phyloP scores from a whole-genome alignment of 2,888 invertebrate genomes.

The Synanthedon myopaeformis region DNA sequence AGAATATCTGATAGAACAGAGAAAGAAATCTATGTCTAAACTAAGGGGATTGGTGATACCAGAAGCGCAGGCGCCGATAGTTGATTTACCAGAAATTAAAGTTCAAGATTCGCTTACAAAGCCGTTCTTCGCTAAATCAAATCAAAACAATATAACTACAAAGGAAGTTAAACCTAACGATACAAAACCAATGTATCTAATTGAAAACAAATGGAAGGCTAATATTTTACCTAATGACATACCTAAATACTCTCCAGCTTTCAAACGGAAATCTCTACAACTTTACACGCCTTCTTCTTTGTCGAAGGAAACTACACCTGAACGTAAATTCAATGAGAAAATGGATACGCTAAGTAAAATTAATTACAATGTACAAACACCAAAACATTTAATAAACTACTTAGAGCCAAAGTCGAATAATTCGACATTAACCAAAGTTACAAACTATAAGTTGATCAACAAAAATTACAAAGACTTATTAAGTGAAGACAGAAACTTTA shows the following conservation, averaged over 20 bases:
- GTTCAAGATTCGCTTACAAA: conserved; percentile 73
- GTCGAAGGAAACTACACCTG: conserved; percentile 63
- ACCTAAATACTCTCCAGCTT: conserved; percentile 86
- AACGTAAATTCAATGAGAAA: conserved; percentile 44
- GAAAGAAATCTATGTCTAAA: conserved; percentile 85
- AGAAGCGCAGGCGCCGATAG: conserved; percentile 75
- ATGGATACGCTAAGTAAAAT: conserved; percentile 33
- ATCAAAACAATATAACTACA: conserved; percentile 31
- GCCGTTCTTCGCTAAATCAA: conserved; percentile 49
- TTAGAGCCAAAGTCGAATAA: conserved; percentile 33
- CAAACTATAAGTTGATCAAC: conserved; percentile 20
- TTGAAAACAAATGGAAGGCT: conserved; percentile 57
- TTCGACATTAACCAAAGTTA: conserved; percentile 20
- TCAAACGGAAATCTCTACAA: conserved; percentile 80
- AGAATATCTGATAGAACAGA: conserved; percentile 82
- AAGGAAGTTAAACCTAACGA: conserved; percentile 34
- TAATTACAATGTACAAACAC: conserved; percentile 24
- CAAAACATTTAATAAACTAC: conserved; percentile 30
- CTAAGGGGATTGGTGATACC: conserved; percentile 90
- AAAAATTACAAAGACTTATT: conserved; percentile 40
- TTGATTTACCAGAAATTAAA: conserved; percentile 87
- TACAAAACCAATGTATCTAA: conserved; percentile 34
- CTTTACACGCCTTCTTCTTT: conserved; percentile 67
- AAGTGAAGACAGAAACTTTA: conserved; percentile 42
- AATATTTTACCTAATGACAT: conserved; percentile 64